Conservation (phyloP, 92 coral and sea anemone genomes). For the Meandrina meandrites region DNA sequence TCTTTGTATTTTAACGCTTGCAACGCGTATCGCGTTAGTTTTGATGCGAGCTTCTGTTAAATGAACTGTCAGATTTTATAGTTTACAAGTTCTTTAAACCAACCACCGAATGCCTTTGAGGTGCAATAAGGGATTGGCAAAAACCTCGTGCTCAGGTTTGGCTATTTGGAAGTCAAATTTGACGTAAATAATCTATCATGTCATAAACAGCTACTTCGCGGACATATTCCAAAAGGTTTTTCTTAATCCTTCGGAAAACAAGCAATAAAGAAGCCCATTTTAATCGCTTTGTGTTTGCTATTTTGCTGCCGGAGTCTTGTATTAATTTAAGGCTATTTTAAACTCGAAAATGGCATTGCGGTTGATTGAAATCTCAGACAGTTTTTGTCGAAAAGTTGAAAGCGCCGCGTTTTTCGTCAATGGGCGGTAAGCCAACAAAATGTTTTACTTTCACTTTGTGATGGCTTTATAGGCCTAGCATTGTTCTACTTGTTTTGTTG, state of each 20-base stretch:
- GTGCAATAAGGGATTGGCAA: background rate
- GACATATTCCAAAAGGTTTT: background rate
- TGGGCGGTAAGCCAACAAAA: too few species aligned
- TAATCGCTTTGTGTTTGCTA: constrained; percentile 11
- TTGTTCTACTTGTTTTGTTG: too few species aligned
- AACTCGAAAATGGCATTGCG: background rate
- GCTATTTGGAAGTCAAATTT: background rate
- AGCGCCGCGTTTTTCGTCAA: background rate
- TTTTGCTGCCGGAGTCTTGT: background rate
- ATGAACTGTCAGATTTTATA: background rate
- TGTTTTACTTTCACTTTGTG: too few species aligned
- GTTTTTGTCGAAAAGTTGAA: background rate
- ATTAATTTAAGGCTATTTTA: background rate
- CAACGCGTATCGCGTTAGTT: background rate
- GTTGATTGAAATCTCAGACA: background rate
- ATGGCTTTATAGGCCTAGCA: too few species aligned
- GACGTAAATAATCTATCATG: background rate
- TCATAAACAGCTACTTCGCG: background rate
- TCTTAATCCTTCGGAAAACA: constrained; percentile 7
- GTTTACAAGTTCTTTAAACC: background rate
- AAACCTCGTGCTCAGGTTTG: background rate
- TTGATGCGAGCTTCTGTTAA: background rate
- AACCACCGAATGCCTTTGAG: background rate
- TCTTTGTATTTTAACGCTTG: background rate
- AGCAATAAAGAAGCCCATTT: background rate